Base-by-base conservation (phyloP, 2,888 invertebrate genomes). In the Clivina fossor region DNA sequence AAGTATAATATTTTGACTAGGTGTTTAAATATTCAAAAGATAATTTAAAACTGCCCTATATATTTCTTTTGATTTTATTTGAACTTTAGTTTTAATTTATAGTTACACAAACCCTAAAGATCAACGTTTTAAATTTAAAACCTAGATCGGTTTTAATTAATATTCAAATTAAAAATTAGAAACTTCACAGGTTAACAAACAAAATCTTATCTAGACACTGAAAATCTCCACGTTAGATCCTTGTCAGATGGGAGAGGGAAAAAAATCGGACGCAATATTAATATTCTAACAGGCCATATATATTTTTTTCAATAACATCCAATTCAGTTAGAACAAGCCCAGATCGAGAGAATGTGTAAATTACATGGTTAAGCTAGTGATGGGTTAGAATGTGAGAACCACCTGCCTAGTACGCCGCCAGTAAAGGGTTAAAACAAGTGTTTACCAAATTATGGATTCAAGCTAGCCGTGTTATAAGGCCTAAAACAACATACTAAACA, bases 371-470 rank as follows among this genome's bases (percentile, higher is more conserved):
- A n/a, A 33, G 47, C 15, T 19, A 16, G 30, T 15, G 30, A 7
- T 30, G 28, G 38, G 49, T 16, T 49, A 40, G 30, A 37, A 47
- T 26, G 32, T 24, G 32, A 28, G 32, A 15, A 11, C 41, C 43
- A 43, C 49, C 49, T 41, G 51, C 51, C 43, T 13, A 8, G 20
- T 16, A 35, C 19, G 47, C 24, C 35, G 19, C 19, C 7, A 19
- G 22, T 15, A 47, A 47, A 55, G 55, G 55, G 55, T 55, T 55
- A 26, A 55, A 55, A 47, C 47, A 47, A 54, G 55, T 55, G 55
- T 55, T 55, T 55, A 55, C 55, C 55, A 55, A 55, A 55, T 55
- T 55, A 55, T 47, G 55, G 47, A 47, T 47, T 35, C 55, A 30
- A 46, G 30, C 30, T 19, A 50, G 9, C 40, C 40, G 41, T 48